These are phyloP conservation scores for Stylophora pistillata DNA, from an alignment of 64 coral and sea anemone genomes.

Conservation along the genomic window DNA sequence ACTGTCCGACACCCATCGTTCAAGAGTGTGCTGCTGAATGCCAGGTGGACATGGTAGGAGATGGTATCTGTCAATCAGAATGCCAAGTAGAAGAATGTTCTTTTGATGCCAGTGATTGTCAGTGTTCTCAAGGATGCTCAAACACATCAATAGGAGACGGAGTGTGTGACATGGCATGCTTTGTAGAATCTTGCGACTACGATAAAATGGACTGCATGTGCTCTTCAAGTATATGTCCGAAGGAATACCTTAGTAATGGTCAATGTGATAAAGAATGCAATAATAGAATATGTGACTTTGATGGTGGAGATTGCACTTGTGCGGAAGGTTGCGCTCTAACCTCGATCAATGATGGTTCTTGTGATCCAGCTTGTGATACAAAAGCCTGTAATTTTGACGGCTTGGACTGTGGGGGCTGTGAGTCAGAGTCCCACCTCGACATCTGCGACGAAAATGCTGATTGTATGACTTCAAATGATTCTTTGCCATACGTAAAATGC, in stretches of 20 bases:
- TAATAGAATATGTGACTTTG: slow-evolving; percentile 57
- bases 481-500: slow-evolving; percentile 63
- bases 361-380: slow-evolving; percentile 59
- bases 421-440: slow-evolving; percentile 43
- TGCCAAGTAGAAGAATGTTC: slow-evolving; percentile 74
- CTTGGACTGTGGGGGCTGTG: slow-evolving; percentile 69
- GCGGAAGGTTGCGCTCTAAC: slow-evolving; percentile 50
- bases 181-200: slow-evolving; percentile 57
- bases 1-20: slow-evolving; percentile 58
- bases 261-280: slow-evolving; percentile 63
- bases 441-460: slow-evolving; percentile 63
- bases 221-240: slow-evolving; percentile 41
- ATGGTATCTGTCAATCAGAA: slow-evolving; percentile 61
- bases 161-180: slow-evolving; percentile 52
- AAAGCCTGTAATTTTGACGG: slow-evolving; percentile 64
- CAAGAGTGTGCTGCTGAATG: slow-evolving; percentile 55
- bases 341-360: slow-evolving; percentile 55
- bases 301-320: slow-evolving; percentile 73
- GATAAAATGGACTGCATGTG: slow-evolving; percentile 61
- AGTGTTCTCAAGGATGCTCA: slow-evolving; percentile 66
- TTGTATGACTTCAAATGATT: slow-evolving; percentile 40
- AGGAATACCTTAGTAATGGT: slow-evolving; percentile 58
- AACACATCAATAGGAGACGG: slow-evolving; percentile 60
- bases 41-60: slow-evolving; percentile 59
- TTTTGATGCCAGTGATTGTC: slow-evolving; percentile 67